Evolutionary conservation across 1,140 invertebrate species (phyloP).

Genomic region (Drosophila micromelanica): DNA sequence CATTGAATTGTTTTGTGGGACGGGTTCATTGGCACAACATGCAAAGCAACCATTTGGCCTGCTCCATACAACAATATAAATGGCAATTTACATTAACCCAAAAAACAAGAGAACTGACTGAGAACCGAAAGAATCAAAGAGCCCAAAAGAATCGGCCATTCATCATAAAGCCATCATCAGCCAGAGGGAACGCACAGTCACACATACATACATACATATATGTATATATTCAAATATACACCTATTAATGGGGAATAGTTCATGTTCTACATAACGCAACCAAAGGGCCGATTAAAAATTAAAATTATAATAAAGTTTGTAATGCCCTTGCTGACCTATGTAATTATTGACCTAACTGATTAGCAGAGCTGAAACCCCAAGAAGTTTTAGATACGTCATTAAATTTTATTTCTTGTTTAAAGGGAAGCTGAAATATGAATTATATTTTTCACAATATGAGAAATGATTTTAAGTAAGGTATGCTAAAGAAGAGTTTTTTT

Average conservation of each 20-base stretch:
- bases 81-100: slow-evolving; percentile 66
- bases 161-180: slow-evolving; percentile 33
- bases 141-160: slow-evolving; percentile 26
- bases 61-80: slow-evolving; percentile 48
- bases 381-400: background rate
- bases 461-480: too few species aligned
- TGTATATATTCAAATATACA: slow-evolving; percentile 2
- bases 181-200: slow-evolving; percentile 16
- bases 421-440: too few species aligned
- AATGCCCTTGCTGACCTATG: slow-evolving; percentile 5
- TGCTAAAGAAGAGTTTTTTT: too few species aligned
- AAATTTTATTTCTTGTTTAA: too few species aligned
- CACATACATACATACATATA: slow-evolving; percentile 2
- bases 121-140: slow-evolving; percentile 17
- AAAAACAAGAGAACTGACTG: slow-evolving; percentile 23
- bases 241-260: slow-evolving; percentile 2
- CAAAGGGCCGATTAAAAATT: slow-evolving; percentile 38
- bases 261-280: slow-evolving; percentile 37
- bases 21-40: slow-evolving; percentile 74
- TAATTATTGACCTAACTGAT: slow-evolving; percentile 11
- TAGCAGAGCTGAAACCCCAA: background rate
- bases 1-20: slow-evolving; percentile 38
- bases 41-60: slow-evolving; percentile 71
- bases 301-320: slow-evolving; percentile 9
- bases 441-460: too few species aligned